Evolutionary conservation across 2,113 vertebrate species (phyloP), one percentile per base, ranked within the genome.

Genomic region (Silurus glanis): DNA sequence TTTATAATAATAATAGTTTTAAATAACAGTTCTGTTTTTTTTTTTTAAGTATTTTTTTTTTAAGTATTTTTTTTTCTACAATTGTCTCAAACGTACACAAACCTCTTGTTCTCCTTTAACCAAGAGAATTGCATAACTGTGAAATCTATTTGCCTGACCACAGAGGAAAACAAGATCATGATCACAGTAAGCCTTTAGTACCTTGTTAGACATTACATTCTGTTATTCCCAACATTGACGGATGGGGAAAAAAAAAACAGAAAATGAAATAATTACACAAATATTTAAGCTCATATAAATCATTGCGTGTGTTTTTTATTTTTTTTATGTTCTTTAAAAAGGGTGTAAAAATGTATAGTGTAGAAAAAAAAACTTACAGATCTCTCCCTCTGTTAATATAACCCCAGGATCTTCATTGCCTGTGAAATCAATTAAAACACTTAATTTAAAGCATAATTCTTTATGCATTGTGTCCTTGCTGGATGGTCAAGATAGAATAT

Each of bases 341-440:
- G 17, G 37, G 28, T 71, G 28, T 8, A 28, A 47, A 47, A 53
- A 75, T n/a, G 21, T 51, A 23, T 74, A 23, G 51, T 8, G 80
- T 0, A 53, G 19, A 14, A 5, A 37, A 9, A 9, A 13, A 62
- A 45, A 85, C 89, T 84, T 86, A 90, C 87, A 90, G 53, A 49
- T 88, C 28, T 90, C 87, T 61, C 87, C 89, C 69, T 1, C 10
- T 55, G 51, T 3, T 71, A 89, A 25, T 66, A 83, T 86, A n/a
- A 67, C 83, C 1, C 81, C 75, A 25, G 74, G 83, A 45, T 87
- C 85, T 9, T 17, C n/a, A 28, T 58, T 25, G 21, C 62, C 94
- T 95, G 85, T 80, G 89, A 87, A 64, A 47, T 28, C 5, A 47
- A 49, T 45, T 37, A 45, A 67, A 71, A 14, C 67, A 71, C 3